phyloP scores from a whole-genome alignment of 2,797 vertebrate species.

The Cottoperca gobio region DNA sequence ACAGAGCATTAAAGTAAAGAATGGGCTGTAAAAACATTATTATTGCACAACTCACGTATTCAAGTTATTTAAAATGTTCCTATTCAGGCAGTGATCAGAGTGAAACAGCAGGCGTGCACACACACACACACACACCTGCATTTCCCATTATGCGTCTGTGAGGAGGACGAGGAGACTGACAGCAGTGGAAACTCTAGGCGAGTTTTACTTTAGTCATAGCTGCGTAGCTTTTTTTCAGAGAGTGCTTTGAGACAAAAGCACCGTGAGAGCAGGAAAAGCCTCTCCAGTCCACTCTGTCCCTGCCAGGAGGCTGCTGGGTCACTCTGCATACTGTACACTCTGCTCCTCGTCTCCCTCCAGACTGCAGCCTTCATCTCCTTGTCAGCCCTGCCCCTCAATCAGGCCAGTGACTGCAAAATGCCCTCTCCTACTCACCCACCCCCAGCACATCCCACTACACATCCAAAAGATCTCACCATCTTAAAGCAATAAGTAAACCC shows the following conservation, averaged over 20 bases:
- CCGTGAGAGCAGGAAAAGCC: conserved; percentile 46
- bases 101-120: conserved; percentile 51
- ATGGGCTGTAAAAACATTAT: conserved; percentile 53
- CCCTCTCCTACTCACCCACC: background rate
- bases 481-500: conserved; percentile 7
- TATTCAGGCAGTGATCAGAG: conserved; percentile 46
- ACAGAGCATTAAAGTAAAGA: conserved; percentile 26
- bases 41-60: conserved; percentile 65
- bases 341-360: conserved; percentile 10
- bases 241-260: conserved; percentile 48
- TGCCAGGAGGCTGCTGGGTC: conserved; percentile 55
- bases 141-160: conserved; percentile 64
- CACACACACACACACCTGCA: conserved; percentile 59
- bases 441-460: background rate
- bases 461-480: background rate
- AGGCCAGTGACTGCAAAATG: background rate
- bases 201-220: conserved; percentile 32
- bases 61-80: conserved; percentile 74
- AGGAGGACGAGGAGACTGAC: conserved; percentile 51
- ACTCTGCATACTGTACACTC: conserved; percentile 27
- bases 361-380: conserved; percentile 35
- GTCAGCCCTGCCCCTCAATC: conserved; percentile 27
- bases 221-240: background rate
- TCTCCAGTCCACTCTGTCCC: conserved; percentile 15
- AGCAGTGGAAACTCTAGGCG: conserved; percentile 69